A percentile compares a stretch with the other conserved stretches of the same genome.
phyloP scores from a whole-genome alignment of 2,888 invertebrate species.

The Trichacis sp. region DNA sequence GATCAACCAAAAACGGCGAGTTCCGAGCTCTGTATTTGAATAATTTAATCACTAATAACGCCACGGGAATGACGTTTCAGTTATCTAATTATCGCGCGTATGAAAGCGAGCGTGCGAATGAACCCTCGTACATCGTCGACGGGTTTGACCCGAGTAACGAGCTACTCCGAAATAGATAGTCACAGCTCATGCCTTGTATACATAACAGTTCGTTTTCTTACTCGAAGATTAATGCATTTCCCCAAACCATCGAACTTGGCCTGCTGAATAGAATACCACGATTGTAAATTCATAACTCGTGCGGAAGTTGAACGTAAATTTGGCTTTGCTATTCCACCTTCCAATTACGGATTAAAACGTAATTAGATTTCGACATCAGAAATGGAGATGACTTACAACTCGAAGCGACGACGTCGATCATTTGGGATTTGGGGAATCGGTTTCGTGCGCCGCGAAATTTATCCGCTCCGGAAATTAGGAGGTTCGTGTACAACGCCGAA shows the following conservation, averaged over 20 bases:
- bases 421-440: neutral
- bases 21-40: conserved; percentile 7
- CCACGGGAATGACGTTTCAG: conserved; percentile 30
- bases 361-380: neutral
- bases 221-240: conserved; percentile 29
- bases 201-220: conserved; percentile 20
- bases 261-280: neutral
- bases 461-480: neutral
- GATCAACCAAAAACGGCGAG: conserved; percentile 1
- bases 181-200: conserved; percentile 31
- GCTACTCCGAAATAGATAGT: conserved; percentile 30
- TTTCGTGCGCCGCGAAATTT: neutral
- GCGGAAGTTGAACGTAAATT: neutral
- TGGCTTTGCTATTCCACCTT: neutral
- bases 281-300: conserved; percentile 3
- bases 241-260: conserved; percentile 1
- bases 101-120: conserved; percentile 32
- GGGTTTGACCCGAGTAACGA: conserved; percentile 23
- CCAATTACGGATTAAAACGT: neutral
- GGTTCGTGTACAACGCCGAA: neutral
- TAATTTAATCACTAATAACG: conserved; percentile 28
- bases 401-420: neutral
- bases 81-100: conserved; percentile 26
- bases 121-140: conserved; percentile 14
- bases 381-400: neutral